Conservation (phyloP, 2,113 vertebrate genomes). For the Serinus canaria region DNA sequence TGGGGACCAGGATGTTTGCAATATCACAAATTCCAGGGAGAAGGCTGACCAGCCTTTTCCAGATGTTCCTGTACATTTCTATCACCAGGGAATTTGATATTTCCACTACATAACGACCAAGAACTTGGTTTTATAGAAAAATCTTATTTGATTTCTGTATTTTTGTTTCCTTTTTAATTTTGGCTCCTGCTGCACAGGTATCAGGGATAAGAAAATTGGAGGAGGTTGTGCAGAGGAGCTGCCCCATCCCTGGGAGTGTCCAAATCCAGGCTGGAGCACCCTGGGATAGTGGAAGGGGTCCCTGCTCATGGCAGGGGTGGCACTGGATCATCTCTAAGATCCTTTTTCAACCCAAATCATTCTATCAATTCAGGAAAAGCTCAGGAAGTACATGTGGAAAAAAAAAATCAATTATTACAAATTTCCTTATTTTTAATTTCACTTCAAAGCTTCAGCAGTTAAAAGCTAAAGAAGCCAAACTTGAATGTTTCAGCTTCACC, state of each 20-base stretch:
- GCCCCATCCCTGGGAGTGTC: background rate
- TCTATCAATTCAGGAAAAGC: background rate
- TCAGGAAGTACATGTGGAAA: background rate
- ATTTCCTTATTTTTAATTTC: background rate
- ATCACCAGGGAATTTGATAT: background rate
- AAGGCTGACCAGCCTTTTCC: background rate
- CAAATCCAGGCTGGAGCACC: background rate
- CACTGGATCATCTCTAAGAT: background rate
- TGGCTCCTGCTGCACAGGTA: background rate
- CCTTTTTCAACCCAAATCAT: background rate
- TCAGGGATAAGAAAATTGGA: background rate
- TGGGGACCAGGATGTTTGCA: constrained; percentile 37
- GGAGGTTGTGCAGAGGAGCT: background rate
- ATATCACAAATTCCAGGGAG: constrained; percentile 30
- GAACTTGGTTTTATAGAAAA: background rate
- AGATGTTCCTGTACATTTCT: background rate
- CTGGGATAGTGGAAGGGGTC: background rate
- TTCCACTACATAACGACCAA: background rate
- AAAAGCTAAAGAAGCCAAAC: background rate
- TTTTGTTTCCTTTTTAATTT: background rate
- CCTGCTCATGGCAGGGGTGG: background rate
- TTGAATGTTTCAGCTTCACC: background rate
- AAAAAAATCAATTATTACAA: background rate
- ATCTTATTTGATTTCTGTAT: background rate
- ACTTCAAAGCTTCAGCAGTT: background rate